Conservation (phyloP, 2,797 vertebrate species). For the Diplodus sargus region DNA sequence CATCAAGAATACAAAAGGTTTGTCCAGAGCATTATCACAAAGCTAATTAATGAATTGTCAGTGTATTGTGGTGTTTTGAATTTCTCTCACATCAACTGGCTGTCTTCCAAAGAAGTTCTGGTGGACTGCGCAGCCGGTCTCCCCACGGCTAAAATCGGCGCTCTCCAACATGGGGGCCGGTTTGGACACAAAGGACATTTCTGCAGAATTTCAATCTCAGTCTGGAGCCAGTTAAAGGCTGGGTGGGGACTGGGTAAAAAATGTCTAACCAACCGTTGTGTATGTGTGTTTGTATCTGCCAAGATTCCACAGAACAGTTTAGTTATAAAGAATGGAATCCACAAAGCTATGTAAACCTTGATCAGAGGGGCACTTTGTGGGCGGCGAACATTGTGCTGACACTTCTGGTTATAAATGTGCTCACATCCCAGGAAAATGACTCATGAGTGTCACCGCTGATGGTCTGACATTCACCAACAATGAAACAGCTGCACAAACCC, state of each 20-base stretch:
- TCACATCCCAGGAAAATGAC: conserved; percentile 26
- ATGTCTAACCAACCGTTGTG: conserved; percentile 19
- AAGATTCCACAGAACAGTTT: conserved; percentile 5
- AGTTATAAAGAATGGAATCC: neutral
- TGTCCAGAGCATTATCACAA: conserved; percentile 31
- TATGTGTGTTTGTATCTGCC: conserved; percentile 10
- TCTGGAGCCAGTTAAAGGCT: conserved; percentile 26
- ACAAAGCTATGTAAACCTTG: neutral
- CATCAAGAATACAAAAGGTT: conserved; percentile 26
- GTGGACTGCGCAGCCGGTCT: neutral
- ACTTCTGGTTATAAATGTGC: neutral
- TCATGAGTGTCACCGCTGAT: conserved; percentile 1
- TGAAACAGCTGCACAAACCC: conserved; percentile 28
- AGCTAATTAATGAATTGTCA: conserved; percentile 49
- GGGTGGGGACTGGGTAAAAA: neutral
- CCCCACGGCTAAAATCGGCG: neutral
- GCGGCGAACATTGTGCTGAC: neutral
- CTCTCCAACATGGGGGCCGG: too few species aligned
- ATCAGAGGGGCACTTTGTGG: neutral
- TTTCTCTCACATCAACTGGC: conserved; percentile 23
- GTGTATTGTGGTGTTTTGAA: conserved; percentile 35
- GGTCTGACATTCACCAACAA: conserved; percentile 7
- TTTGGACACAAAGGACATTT: neutral
- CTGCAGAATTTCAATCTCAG: conserved; percentile 12
- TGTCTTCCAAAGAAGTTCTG: neutral